Evolutionary conservation across 2,888 invertebrate genomes (phyloP), one percentile per base, ranked within the genome.

Genomic region (Agrochola macilenta): DNA sequence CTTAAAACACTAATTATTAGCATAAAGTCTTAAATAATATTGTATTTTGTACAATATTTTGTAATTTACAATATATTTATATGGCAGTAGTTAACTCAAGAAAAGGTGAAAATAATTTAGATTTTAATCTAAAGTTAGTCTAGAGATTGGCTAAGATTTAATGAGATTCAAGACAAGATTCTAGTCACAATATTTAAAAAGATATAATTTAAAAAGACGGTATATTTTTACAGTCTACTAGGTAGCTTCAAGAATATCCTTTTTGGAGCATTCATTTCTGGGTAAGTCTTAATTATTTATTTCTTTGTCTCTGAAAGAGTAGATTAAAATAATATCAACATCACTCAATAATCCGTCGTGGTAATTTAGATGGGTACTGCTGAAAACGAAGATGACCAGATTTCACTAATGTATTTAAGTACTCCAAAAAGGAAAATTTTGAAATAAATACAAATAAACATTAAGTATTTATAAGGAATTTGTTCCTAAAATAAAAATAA

Each of bases 1-100:
- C 86, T 61, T 83, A 71, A 12, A 75, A 63, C 39, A 69, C 60
- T 74, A 84, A 64, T 54, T 61, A 66, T 70, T 49, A 83, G 69
- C 63, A 64, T 73, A 74, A 88, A 66, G 58, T 71, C 84, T 79
- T 87, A 88, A 65, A 60, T 73, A 79, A 85, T 85, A 87, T 88
- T 89, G 86, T 85, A 85, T 84, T 93, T 93, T 93, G 93, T 93
- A 93, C 93, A 93, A 87, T 82, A 85, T 86, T 87, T 88, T 88
- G 88, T 89, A 81, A 82, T 88, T 88, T 83, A 90, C 86, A 91
- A 85, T 83, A 87, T 79, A 79, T 83, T 82, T 84, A 91, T 91
- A 93, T 93, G 94, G 93, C 93, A 92, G 87, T 89, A 87, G 77
- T 79, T 81, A 80, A 82, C 71, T 68, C 71, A 74, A 66, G 73